Base-by-base conservation (phyloP, 2,113 vertebrate species). In the Dicaeum eximium region DNA sequence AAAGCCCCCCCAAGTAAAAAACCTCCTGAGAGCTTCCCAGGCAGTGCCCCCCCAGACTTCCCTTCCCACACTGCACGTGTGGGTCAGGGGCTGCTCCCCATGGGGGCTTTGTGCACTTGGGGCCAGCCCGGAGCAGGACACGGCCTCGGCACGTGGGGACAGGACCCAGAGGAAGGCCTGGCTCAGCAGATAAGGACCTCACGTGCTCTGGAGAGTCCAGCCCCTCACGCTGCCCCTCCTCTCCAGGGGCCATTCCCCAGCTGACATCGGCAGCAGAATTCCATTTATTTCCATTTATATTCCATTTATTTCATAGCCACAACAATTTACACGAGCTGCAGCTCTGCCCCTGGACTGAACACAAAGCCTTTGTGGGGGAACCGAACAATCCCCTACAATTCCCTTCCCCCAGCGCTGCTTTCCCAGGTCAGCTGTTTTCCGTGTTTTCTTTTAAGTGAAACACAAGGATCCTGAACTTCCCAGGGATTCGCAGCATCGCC, bases 31-130 rank as follows among this genome's bases (percentile, higher is more conserved):
- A 70, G 24, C 38, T 75, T 27, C 70, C 14, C 44, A 35, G 64
- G 33, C 13, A 3, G 15, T 44, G 19, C 24, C 60, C 10, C 20
- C 16, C 1, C 2, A 8, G 25, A 42, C 7, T 7, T 31, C 35
- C 2, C 67, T n/a, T 22, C 44, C 67, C 11, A n/a, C 42, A 19
- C 13, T 0, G 3, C 75, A 4, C 2, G 1, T 3, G 45, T 2
- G 30, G 45, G 19, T 21, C n/a, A 38, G 47, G 69, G 50, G 14
- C 2, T 2, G 23, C 38, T 24, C 3, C 8, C n/a, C n/a, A 5
- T 1, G 0, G 24, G 25, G 50, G 45, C 24, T 71, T 4, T 9
- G 88, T 6, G 40, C 33, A 12, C 17, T 4, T 0, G 27, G 61
- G 60, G 65, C 35, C 5, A 1, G 60, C 40, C 22, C 3, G 0